These are phyloP conservation scores for Eurystomus gularis DNA, from an alignment of 2,113 vertebrate species.

Conservation along the genomic window DNA sequence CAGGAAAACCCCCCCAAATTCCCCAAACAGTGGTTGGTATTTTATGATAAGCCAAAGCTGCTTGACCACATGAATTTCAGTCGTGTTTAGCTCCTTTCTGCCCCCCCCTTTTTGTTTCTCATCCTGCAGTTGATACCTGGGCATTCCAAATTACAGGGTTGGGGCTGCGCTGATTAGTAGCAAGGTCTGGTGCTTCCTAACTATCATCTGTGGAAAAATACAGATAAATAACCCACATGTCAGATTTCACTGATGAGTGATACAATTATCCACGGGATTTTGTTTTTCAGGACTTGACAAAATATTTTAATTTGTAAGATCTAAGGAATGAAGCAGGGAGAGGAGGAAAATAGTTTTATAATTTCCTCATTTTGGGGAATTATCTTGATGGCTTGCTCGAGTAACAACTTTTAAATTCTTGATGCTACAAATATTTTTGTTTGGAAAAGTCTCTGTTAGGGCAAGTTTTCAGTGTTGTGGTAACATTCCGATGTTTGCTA, in stretches of 20 bases:
- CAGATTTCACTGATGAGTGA: not conserved
- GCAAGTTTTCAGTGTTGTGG: slow-evolving; percentile 51
- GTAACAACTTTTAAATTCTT: not conserved
- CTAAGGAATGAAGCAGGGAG: not conserved
- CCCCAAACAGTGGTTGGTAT: rapidly evolving
- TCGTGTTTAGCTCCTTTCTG: rapidly evolving
- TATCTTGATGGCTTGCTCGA: not conserved
- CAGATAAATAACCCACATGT: not conserved
- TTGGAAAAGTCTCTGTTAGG: slow-evolving; percentile 33
- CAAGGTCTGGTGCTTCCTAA: not conserved
- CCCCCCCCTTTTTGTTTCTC: not conserved
- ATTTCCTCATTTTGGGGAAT: not conserved
- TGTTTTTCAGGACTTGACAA: not conserved
- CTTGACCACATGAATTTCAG: rapidly evolving
- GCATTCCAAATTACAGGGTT: slow-evolving; percentile 18
- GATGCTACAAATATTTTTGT: slow-evolving; percentile 26
- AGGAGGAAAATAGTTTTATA: not conserved
- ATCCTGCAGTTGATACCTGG: not conserved
- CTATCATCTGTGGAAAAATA: not conserved
- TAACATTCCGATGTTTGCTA: slow-evolving; percentile 45
- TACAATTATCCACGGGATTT: not conserved
- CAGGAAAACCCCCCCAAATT: not conserved
- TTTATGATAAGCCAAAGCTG: not conserved
- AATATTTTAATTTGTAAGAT: not conserved
- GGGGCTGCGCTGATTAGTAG: not conserved